Percentiles rank a stretch among this genome's conserved stretches.
Evolutionary conservation across 2,888 invertebrate genomes (phyloP).

Genomic region (Sinelater perroti): DNA sequence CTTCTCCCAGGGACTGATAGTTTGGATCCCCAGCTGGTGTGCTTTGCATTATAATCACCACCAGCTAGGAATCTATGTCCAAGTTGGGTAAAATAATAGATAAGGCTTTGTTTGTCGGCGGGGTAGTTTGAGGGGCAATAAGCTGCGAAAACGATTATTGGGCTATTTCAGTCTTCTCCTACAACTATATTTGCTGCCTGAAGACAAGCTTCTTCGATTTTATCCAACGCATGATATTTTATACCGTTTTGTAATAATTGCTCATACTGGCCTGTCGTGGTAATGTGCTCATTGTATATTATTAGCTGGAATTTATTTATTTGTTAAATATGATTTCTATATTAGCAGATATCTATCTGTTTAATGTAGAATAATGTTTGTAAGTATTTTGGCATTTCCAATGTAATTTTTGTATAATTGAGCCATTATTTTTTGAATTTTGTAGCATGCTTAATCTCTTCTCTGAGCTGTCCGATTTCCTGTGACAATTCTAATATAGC

Average conservation of each 20-base stretch:
- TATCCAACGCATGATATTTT: too few species aligned
- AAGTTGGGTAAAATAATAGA: neutral
- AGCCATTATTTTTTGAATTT: slow-evolving; percentile 7
- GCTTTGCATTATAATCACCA: too few species aligned
- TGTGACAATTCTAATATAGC: slow-evolving; percentile 12
- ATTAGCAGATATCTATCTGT: slow-evolving; percentile 4
- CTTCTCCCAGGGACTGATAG: too few species aligned
- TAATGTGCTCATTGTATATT: neutral
- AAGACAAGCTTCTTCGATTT: too few species aligned
- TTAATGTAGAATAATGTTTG: neutral
- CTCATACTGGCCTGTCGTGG: neutral
- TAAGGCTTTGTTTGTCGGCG: neutral
- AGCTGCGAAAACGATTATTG: neutral
- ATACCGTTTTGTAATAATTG: neutral
- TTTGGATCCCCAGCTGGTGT: too few species aligned
- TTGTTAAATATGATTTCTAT: neutral
- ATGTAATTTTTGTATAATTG: slow-evolving; percentile 14
- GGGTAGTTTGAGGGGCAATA: slow-evolving; percentile 2
- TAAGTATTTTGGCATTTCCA: neutral
- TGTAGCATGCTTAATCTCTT: slow-evolving; percentile 1
- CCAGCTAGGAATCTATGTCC: too few species aligned
- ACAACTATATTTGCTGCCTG: too few species aligned
- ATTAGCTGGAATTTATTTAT: neutral
- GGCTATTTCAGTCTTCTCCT: neutral
- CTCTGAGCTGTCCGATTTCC: slow-evolving; percentile 3